Evolutionary conservation across 2,797 vertebrate genomes (phyloP).

Genomic region (Pipistrellus pygmaeus): DNA sequence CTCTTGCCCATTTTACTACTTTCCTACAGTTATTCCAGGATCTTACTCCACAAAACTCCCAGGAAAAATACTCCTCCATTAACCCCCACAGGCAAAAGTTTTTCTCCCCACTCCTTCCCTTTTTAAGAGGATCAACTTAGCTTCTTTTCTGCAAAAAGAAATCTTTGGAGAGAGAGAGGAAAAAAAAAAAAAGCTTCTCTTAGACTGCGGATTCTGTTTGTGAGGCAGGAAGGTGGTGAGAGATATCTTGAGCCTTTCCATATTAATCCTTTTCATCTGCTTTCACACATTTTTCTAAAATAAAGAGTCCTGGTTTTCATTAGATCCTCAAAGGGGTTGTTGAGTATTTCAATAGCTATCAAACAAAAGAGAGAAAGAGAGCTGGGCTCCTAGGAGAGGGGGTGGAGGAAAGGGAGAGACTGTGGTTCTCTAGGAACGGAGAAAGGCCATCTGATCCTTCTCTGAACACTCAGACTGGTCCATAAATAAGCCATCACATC

Average conservation of each 20-base stretch:
- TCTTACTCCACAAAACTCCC: neutral
- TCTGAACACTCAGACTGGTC: neutral
- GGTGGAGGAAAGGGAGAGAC: neutral
- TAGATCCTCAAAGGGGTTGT: neutral
- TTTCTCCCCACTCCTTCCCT: neutral
- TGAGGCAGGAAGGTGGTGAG: neutral
- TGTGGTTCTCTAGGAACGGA: neutral
- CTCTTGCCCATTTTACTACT: neutral
- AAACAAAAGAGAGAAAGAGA: neutral
- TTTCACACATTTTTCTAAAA: neutral
- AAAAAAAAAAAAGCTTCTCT: neutral
- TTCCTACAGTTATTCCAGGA: neutral
- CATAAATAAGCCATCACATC: neutral
- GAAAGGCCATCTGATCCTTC: constrained; percentile 5
- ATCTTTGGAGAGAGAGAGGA: neutral
- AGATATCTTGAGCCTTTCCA: neutral
- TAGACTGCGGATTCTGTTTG: neutral
- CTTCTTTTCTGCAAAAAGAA: neutral
- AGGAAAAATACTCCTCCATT: neutral
- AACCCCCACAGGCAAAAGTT: neutral
- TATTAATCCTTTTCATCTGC: neutral
- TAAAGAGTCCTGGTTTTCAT: constrained; percentile 6
- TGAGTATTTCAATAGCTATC: neutral
- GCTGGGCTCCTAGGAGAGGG: neutral
- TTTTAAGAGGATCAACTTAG: neutral